Evolutionary conservation across 1,140 invertebrate genomes (phyloP), one percentile per base, ranked within the genome.

Genomic region (Chelonus insularis): DNA sequence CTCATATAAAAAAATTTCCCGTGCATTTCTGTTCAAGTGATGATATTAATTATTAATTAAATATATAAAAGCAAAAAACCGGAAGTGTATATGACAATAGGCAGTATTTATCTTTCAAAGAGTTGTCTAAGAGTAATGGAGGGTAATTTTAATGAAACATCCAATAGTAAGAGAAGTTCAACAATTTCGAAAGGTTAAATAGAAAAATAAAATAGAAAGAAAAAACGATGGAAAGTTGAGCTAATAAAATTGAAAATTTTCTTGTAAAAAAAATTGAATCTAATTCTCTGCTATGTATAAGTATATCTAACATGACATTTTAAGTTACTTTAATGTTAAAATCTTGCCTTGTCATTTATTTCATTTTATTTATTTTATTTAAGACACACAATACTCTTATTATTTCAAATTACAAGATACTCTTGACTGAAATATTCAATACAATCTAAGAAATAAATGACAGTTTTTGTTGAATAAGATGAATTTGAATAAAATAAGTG

Each of bases 41-140:
- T n/a, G n/a, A n/a, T n/a, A n/a, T n/a, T n/a, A n/a, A n/a, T n/a
- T n/a, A n/a, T n/a, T n/a, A n/a, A n/a, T n/a, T n/a, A n/a, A n/a
- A n/a, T n/a, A n/a, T n/a, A n/a, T n/a, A n/a, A n/a, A n/a, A n/a
- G n/a, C n/a, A n/a, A n/a, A n/a, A n/a, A n/a, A n/a, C n/a, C n/a
- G n/a, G n/a, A n/a, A n/a, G n/a, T n/a, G n/a, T n/a, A n/a, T n/a
- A n/a, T n/a, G n/a, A n/a, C n/a, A n/a, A n/a, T n/a, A n/a, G n/a
- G n/a, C n/a, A n/a, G n/a, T n/a, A 81, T 80, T 81, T 81, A 80
- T 78, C 77, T 74, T 77, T 80, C 78, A 77, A 77, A 78, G 79
- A 81, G 79, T 80, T 80, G 80, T 80, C 79, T 80, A 81, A 81
- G 78, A 79, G 79, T 78, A 81, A 81, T 81, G 80, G 78, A 77